Evolutionary conservation across 2,888 invertebrate species (phyloP).

Genomic region (Rhingia campestris): DNA sequence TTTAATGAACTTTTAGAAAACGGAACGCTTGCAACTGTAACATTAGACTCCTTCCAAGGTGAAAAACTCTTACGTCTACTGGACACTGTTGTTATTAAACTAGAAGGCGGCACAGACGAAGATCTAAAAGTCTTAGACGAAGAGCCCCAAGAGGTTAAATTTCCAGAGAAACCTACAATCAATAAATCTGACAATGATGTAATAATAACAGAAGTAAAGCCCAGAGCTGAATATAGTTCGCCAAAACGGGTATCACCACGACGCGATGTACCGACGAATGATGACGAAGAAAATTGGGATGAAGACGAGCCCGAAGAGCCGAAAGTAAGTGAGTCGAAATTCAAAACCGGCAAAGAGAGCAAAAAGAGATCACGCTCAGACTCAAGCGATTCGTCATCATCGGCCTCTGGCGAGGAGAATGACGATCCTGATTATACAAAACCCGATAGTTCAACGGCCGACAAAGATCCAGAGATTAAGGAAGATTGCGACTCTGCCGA

Average conservation of each 20-base stretch:
- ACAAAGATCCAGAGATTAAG: slow-evolving; percentile 81
- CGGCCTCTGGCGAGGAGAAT: slow-evolving; percentile 79
- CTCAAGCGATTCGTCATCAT: slow-evolving; percentile 78
- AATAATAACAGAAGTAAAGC: slow-evolving; percentile 78
- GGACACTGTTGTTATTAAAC: slow-evolving; percentile 97
- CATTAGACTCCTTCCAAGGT: slow-evolving; percentile 93
- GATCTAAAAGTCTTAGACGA: slow-evolving; percentile 94
- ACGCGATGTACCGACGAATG: slow-evolving; percentile 65
- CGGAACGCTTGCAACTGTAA: slow-evolving; percentile 89
- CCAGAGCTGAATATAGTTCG: slow-evolving; percentile 69
- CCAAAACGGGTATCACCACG: slow-evolving; percentile 78
- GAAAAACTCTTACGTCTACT: slow-evolving; percentile 92
- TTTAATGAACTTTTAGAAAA: slow-evolving; percentile 92
- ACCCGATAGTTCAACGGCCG: slow-evolving; percentile 75
- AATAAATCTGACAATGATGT: slow-evolving; percentile 77
- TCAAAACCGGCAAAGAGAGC: slow-evolving; percentile 74
- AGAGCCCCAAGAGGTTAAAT: slow-evolving; percentile 82
- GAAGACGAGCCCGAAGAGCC: slow-evolving; percentile 78
- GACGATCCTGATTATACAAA: slow-evolving; percentile 79
- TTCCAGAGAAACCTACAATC: slow-evolving; percentile 78
- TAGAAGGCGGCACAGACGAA: slow-evolving; percentile 96
- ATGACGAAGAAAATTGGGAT: slow-evolving; percentile 81
- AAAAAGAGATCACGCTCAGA: slow-evolving; percentile 76
- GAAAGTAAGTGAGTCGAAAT: slow-evolving; percentile 76
- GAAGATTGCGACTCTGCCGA: slow-evolving; percentile 75